Evolutionary conservation across 2,797 vertebrate genomes (phyloP).

Genomic region (Nannoperca australis): DNA sequence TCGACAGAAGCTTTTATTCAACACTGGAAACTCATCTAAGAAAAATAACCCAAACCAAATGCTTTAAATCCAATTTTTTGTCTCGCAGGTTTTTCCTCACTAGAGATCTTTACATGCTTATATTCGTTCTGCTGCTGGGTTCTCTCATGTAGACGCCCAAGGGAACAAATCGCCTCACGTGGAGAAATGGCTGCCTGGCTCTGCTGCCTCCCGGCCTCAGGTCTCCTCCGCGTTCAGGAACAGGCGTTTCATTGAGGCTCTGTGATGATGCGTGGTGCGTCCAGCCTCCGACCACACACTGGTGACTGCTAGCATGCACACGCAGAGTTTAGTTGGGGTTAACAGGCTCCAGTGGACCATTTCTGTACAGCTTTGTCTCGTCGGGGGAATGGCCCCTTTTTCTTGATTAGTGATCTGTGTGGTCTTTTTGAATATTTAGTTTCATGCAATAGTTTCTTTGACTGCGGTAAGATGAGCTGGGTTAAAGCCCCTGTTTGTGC

Average conservation of each 20-base stretch:
- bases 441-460: not conserved
- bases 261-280: conserved; percentile 25
- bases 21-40: conserved; percentile 12
- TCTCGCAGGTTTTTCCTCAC: conserved; percentile 46
- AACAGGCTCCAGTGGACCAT: conserved; percentile 14
- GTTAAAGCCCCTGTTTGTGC: not conserved
- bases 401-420: not conserved
- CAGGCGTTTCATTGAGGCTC: conserved; percentile 51
- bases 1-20: conserved; percentile 11
- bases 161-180: conserved; percentile 27
- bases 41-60: conserved; percentile 16
- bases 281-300: conserved; percentile 29
- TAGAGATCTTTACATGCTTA: conserved; percentile 28
- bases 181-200: conserved; percentile 19
- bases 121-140: conserved; percentile 28
- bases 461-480: not conserved
- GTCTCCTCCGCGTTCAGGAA: conserved; percentile 24
- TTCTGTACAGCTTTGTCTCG: conserved; percentile 6
- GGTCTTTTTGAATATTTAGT: not conserved
- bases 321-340: conserved; percentile 19
- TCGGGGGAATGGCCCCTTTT: conserved; percentile 7
- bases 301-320: not conserved
- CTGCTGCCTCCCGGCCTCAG: not conserved
- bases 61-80: not conserved
- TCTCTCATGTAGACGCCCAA: not conserved